A percentile compares a stretch with the other conserved stretches of the same genome.
Evolutionary conservation across 1,140 invertebrate genomes (phyloP).

Genomic region (Ganaspis sp.): DNA sequence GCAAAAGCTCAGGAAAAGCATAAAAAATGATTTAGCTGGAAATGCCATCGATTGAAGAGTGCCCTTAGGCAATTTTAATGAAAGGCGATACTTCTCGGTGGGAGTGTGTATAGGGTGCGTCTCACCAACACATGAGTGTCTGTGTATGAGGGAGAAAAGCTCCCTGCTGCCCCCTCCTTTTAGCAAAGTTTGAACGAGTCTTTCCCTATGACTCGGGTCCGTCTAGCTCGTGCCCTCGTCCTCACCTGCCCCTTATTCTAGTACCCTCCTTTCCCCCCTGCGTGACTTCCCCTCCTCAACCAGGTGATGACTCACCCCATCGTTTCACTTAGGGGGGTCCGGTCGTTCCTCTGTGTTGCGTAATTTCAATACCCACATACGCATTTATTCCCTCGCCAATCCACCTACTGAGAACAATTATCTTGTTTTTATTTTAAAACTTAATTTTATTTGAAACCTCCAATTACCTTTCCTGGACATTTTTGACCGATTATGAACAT

Average conservation of each 20-base stretch:
- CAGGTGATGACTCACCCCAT: conserved; percentile 30
- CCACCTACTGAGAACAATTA: not conserved
- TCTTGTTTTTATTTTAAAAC: not conserved
- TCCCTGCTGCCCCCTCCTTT: not conserved
- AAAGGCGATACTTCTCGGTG: conserved; percentile 26
- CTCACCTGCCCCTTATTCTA: conserved; percentile 28
- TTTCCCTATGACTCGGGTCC: conserved; percentile 13
- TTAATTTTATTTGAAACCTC: too few relatives aligned
- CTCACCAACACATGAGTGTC: not conserved
- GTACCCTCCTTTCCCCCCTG: conserved; percentile 1
- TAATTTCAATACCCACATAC: conserved; percentile 19
- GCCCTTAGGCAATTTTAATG: conserved; percentile 30
- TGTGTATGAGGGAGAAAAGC: not conserved
- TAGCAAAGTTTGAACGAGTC: conserved; percentile 21
- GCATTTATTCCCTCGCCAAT: not conserved
- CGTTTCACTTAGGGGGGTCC: conserved; percentile 14
- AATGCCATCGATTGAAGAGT: conserved; percentile 20
- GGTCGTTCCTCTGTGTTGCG: conserved; percentile 19
- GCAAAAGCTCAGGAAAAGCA: too few relatives aligned
- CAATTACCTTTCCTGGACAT: too few relatives aligned
- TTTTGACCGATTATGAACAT: too few relatives aligned
- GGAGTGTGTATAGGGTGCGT: conserved; percentile 25
- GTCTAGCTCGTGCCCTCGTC: conserved; percentile 29
- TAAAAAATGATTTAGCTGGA: conserved; percentile 10
- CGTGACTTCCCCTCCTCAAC: not conserved